Percentiles rank a stretch among this genome's conserved stretches.
phyloP scores from a whole-genome alignment of 2,113 vertebrate genomes.

The Empidonax alnorum region DNA sequence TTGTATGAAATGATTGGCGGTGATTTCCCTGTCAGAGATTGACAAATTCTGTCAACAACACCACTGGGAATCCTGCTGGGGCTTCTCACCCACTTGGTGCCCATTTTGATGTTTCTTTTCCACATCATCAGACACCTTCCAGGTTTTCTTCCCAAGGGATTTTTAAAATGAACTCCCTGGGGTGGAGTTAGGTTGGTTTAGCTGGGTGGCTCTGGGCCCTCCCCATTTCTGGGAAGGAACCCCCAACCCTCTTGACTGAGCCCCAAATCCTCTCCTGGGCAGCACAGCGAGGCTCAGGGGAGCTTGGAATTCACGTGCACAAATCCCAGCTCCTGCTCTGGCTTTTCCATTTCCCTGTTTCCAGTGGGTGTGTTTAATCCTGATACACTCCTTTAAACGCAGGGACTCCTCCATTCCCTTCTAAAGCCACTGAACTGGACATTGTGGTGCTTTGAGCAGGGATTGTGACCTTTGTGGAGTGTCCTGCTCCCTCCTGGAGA shows the following conservation, averaged over 20 bases:
- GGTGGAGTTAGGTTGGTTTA: neutral
- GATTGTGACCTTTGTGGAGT: neutral
- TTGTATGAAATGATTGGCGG: neutral
- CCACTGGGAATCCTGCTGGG: neutral
- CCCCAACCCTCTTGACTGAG: neutral
- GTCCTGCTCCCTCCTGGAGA: neutral
- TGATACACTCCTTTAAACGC: neutral
- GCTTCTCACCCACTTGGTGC: neutral
- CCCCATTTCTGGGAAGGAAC: neutral
- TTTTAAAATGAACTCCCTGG: accelerated
- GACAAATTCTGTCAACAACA: neutral
- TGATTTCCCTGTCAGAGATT: neutral
- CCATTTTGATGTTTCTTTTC: neutral
- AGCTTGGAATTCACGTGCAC: neutral
- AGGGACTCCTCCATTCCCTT: neutral
- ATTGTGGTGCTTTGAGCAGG: neutral
- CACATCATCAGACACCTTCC: neutral
- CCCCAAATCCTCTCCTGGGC: neutral
- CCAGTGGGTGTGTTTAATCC: neutral
- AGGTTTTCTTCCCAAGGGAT: neutral
- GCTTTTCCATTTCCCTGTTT: neutral
- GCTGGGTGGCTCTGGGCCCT: neutral
- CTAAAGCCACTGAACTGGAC: neutral
- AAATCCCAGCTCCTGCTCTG: neutral
- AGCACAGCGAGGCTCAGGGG: neutral